These are phyloP conservation scores for Bursaphelenchus mucronatus DNA, from an alignment of 1,140 invertebrate genomes.

Conservation along the genomic window DNA sequence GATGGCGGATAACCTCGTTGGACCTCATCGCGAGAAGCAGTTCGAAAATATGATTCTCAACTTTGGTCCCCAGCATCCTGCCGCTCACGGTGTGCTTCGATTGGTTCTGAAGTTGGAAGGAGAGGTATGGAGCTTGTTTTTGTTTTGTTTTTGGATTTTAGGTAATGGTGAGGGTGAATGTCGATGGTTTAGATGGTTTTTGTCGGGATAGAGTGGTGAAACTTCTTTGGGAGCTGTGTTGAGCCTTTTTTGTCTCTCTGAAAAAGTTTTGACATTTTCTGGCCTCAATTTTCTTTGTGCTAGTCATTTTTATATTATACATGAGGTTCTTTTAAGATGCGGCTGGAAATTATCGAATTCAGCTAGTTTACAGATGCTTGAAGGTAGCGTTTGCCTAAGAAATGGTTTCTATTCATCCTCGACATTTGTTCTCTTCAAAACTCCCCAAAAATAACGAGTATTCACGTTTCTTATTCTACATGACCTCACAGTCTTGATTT, in stretches of 20 bases:
- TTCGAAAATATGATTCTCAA: conserved; percentile 72
- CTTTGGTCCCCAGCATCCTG: conserved; percentile 97
- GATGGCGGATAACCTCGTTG: conserved; percentile 31
- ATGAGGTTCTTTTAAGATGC: too few species aligned
- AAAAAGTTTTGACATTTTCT: too few species aligned
- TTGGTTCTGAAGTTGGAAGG: conserved; percentile 89
- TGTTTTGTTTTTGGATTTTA: conserved; percentile 19
- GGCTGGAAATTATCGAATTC: too few species aligned
- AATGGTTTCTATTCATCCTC: too few species aligned
- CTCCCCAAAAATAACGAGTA: conserved; percentile 1
- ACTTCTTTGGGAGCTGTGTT: too few species aligned
- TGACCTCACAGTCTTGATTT: conserved; percentile 38
- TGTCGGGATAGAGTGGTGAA: too few species aligned
- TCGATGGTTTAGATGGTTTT: too few species aligned
- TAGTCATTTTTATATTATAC: too few species aligned
- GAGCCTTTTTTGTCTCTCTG: too few species aligned
- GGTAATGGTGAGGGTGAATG: background rate
- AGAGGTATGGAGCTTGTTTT: conserved; percentile 69
- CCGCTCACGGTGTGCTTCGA: conserved; percentile 92
- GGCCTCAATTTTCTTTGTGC: too few species aligned
- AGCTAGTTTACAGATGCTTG: too few species aligned
- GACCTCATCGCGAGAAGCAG: conserved; percentile 44
- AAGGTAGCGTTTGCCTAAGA: too few species aligned
- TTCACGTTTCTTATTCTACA: background rate
- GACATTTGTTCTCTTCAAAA: background rate